Base-by-base conservation (phyloP, 1,140 invertebrate genomes). In the Zaprionus tsacasi region DNA sequence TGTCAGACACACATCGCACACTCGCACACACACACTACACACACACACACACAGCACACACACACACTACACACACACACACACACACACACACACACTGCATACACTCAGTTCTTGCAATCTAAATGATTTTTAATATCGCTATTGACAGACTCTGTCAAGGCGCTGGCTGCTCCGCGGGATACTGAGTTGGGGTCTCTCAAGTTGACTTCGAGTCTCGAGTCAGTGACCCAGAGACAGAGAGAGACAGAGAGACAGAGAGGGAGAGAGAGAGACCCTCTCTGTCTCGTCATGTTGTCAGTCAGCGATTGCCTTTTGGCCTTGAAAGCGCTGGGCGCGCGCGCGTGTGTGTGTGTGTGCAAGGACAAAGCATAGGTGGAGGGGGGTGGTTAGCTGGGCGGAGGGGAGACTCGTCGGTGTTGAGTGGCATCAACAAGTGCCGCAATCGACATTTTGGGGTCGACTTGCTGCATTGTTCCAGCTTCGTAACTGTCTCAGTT, bases 101-200 rank as follows among this genome's bases (percentile, higher is more conserved):
- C 7, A 7, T 3, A 7, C 30, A 7, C 33, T 80, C 80, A 63
- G 80, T 80, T 80, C 72, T 76, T 73, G 68, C 74, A 81, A 68
- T 77, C 64, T 81, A 81, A 81, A 81, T 81, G 79, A 81, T 50
- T 81, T 81, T 81, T 81, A 81, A 81, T 81, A 81, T 75, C 79
- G 79, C 79, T 66, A 81, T 81, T 81, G 79, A 74, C 81, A 74
- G 70, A 76, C 56, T 76, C 27, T 72, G 73, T 68, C 72, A 45
- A 45, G 40, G n/a, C 40, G 40, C 40, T 43, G 40, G 6, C 40
- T 45, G 40, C 40, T 15, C 40, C 40, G n/a, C n/a, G 40, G 40
- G 40, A 6, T 8, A 40, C 13, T 40, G 13, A 40, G 38, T 40
- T n/a, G 38, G 38, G 13, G 38, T 0, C n/a, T 0, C n/a, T 40